These are phyloP conservation scores for Sigmodon hispidus DNA, from an alignment of 2,113 vertebrate species.

Conservation along the genomic window DNA sequence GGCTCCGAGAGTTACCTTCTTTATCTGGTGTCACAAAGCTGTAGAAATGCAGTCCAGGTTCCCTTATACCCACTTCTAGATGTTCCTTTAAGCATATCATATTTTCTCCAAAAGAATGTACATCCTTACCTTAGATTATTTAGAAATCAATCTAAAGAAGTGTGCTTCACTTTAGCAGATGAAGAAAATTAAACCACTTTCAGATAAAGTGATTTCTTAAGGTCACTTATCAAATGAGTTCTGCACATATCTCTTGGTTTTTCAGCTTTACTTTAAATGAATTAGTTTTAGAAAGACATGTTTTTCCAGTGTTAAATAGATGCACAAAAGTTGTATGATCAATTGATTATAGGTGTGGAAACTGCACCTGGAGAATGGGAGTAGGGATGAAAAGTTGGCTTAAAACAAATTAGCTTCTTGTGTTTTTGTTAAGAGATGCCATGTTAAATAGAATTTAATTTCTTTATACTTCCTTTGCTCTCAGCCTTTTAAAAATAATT, in stretches of 20 bases:
- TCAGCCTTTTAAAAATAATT: slow-evolving; percentile 62
- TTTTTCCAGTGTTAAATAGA: slow-evolving; percentile 54
- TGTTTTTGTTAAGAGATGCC: slow-evolving; percentile 68
- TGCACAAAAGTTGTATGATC: slow-evolving; percentile 69
- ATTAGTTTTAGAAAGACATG: slow-evolving; percentile 55
- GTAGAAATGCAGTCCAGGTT: slow-evolving; percentile 37
- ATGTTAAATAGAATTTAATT: slow-evolving; percentile 69
- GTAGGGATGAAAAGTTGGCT: slow-evolving; percentile 68
- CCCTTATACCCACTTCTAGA: not conserved
- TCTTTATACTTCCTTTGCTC: slow-evolving; percentile 53
- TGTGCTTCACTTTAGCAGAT: slow-evolving; percentile 54
- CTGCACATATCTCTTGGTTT: slow-evolving; percentile 43
- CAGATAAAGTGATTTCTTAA: slow-evolving; percentile 45
- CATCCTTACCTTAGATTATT: slow-evolving; percentile 46
- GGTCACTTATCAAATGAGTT: not conserved
- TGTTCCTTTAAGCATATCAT: slow-evolving; percentile 7
- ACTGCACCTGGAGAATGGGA: slow-evolving; percentile 61
- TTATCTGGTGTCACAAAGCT: slow-evolving; percentile 34
- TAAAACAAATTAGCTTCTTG: slow-evolving; percentile 76
- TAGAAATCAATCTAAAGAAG: slow-evolving; percentile 48
- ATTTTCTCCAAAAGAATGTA: slow-evolving; percentile 18
- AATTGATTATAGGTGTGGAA: slow-evolving; percentile 65
- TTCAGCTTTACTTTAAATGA: slow-evolving; percentile 62
- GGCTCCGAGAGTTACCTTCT: slow-evolving; percentile 36
- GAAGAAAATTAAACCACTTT: slow-evolving; percentile 47